These are phyloP conservation scores for Anorthoa munda DNA, from an alignment of 2,888 invertebrate genomes.

Conservation along the genomic window DNA sequence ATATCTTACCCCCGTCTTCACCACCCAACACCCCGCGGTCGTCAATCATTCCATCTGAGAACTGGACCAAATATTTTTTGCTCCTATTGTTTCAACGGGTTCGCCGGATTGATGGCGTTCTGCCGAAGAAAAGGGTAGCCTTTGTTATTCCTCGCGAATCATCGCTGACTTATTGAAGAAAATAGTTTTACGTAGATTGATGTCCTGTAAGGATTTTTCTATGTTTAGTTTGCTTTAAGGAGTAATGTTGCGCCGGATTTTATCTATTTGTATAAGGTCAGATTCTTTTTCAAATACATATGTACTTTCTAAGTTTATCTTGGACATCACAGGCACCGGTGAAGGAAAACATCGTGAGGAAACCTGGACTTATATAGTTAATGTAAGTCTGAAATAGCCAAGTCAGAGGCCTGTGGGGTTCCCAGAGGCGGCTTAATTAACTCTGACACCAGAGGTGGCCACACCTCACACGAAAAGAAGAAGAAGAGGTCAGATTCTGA, in stretches of 20 bases:
- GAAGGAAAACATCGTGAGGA: no score
- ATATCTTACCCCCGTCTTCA: conserved; percentile 38
- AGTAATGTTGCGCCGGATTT: not conserved
- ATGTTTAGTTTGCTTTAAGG: not conserved
- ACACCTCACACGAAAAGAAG: no score
- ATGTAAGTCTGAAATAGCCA: no score
- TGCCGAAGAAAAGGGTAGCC: conserved; percentile 71
- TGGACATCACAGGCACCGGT: no score
- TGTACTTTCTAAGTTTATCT: no score
- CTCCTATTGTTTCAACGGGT: conserved; percentile 74
- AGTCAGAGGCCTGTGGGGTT: no score
- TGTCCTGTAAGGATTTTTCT: not conserved
- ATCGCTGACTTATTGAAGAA: conserved; percentile 46
- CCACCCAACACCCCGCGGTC: conserved; percentile 62
- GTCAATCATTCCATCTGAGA: conserved; percentile 82
- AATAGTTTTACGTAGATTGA: conserved; percentile 4
- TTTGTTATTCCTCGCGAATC: conserved; percentile 72
- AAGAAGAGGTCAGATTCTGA: not conserved
- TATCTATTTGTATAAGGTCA: not conserved
- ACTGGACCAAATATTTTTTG: conserved; percentile 70
- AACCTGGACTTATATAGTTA: no score
- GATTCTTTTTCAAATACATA: no score
- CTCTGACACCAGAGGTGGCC: no score
- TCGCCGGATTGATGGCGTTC: conserved; percentile 78
- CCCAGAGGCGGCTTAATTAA: no score